phyloP scores from a whole-genome alignment of 2,113 vertebrate genomes.

The Mirza zaza region DNA sequence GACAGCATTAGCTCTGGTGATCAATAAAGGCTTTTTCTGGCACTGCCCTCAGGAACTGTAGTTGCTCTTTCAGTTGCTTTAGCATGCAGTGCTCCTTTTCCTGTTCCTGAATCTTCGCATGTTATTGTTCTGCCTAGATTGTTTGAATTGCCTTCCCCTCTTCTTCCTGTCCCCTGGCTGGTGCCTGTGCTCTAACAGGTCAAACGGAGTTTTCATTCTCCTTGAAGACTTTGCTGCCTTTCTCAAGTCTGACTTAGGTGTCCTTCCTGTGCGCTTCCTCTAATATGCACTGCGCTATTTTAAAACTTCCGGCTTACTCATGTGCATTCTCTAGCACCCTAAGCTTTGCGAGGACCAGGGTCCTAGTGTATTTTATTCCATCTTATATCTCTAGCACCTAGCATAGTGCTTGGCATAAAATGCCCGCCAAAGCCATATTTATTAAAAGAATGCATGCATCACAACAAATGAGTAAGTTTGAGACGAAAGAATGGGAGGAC shows the following conservation, averaged over 20 bases:
- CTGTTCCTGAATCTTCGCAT: neutral
- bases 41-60: neutral
- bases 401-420: neutral
- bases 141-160: neutral
- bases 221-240: neutral
- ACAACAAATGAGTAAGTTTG: neutral
- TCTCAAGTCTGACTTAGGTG: neutral
- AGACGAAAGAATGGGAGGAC: neutral
- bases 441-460: neutral
- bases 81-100: neutral
- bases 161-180: neutral
- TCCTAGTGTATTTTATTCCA: neutral
- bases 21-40: neutral
- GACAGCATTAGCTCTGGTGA: neutral
- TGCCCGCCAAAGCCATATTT: neutral
- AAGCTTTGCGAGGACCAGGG: neutral
- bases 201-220: neutral
- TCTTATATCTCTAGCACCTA: neutral
- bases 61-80: neutral
- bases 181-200: neutral
- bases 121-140: neutral
- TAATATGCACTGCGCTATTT: neutral
- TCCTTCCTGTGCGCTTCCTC: neutral
- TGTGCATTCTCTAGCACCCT: neutral
- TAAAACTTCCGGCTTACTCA: neutral